Conservation (phyloP, 2,888 invertebrate species). For the Ptycholaimellus sp. region DNA sequence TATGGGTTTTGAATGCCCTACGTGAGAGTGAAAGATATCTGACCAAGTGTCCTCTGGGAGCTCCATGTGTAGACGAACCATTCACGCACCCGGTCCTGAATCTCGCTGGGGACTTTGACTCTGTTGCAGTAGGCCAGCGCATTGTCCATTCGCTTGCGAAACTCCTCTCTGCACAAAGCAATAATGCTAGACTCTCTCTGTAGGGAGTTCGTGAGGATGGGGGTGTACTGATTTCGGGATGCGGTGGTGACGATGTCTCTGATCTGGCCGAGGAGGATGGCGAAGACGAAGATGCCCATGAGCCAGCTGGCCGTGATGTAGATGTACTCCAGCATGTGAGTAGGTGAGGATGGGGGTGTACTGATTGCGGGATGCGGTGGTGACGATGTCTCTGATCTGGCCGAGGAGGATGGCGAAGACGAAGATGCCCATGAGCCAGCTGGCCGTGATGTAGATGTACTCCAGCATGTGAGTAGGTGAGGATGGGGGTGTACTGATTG, state of each 20-base stretch:
- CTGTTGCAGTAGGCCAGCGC: constrained; percentile 58
- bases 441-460: constrained; percentile 70
- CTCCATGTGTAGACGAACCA: constrained; percentile 88
- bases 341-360: no score
- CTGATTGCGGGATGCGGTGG: constrained; percentile 41
- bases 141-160: constrained; percentile 58
- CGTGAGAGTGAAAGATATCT: no score
- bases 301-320: constrained; percentile 85
- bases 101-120: constrained; percentile 47
- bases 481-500: no score
- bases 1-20: no score
- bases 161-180: constrained; percentile 44
- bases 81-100: constrained; percentile 45
- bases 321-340: no score
- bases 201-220: no score
- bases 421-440: constrained; percentile 83
- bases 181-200: no score
- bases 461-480: no score
- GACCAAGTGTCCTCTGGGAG: constrained; percentile 64
- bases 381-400: constrained; percentile 67
- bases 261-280: constrained; percentile 71
- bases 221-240: constrained; percentile 25
- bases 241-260: constrained; percentile 69
- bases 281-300: constrained; percentile 83
- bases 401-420: constrained; percentile 79